These are phyloP conservation scores for Cantharis rustica DNA, from an alignment of 2,888 invertebrate species.

Conservation along the genomic window DNA sequence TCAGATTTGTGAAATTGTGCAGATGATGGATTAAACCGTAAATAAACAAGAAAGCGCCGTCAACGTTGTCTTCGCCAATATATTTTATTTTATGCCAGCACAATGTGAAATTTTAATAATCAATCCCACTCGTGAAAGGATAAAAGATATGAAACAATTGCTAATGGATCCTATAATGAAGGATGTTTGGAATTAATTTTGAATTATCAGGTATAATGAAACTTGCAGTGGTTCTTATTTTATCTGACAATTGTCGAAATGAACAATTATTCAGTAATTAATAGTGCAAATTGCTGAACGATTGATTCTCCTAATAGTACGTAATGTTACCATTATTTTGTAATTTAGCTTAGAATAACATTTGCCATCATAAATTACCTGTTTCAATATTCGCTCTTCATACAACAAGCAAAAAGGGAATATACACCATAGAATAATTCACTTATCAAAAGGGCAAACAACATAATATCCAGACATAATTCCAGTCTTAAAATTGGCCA, in stretches of 20 bases:
- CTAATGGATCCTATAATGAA: no score
- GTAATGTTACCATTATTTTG: neutral
- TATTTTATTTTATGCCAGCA: neutral
- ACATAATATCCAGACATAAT: constrained; percentile 15
- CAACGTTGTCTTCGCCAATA: neutral
- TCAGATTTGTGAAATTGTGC: neutral
- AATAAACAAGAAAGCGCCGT: neutral
- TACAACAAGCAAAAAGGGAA: neutral
- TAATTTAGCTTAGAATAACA: neutral
- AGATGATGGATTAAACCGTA: neutral
- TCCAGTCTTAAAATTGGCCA: constrained; percentile 10
- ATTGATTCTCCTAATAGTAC: neutral
- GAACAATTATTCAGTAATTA: neutral
- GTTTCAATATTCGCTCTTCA: neutral
- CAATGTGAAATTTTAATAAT: neutral
- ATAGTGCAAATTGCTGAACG: neutral
- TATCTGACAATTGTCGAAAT: neutral
- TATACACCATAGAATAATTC: constrained; percentile 8
- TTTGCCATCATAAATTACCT: neutral
- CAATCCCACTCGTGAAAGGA: neutral
- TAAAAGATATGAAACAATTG: no score
- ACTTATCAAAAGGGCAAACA: constrained; percentile 2
- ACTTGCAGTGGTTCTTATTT: neutral
- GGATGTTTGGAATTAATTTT: no score
- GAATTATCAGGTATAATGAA: no score